Percentiles rank a stretch among this genome's conserved stretches.
Evolutionary conservation across 2,113 vertebrate species (phyloP).

Genomic region (Psittacula cyanocephala): DNA sequence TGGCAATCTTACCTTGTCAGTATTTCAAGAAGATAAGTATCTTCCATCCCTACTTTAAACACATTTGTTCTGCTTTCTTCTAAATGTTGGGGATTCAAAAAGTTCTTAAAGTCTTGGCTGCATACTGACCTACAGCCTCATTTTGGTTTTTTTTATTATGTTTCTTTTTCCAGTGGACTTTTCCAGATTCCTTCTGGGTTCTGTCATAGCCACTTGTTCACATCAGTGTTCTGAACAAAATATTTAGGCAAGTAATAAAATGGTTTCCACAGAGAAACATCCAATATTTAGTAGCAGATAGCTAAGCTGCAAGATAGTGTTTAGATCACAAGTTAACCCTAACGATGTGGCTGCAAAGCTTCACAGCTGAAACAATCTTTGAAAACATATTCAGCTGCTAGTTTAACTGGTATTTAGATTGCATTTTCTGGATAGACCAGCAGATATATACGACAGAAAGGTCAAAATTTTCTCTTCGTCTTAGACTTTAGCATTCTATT

Average conservation of each 20-base stretch:
- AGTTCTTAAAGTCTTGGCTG: not conserved
- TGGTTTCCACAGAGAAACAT: not conserved
- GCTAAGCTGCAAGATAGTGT: not conserved
- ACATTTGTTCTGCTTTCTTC: not conserved
- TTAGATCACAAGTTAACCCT: conserved; percentile 49
- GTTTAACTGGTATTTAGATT: not conserved
- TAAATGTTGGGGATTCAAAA: not conserved
- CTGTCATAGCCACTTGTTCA: not conserved
- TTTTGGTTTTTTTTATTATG: not conserved
- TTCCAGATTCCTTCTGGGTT: not conserved
- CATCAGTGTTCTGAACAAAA: not conserved
- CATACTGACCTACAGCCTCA: not conserved
- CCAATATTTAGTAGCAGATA: conserved; percentile 35
- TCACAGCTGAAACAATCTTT: not conserved
- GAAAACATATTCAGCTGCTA: not conserved
- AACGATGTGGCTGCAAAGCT: not conserved
- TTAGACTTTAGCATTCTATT: not conserved
- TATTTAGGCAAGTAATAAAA: conserved; percentile 28
- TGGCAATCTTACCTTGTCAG: too few species aligned
- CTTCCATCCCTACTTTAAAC: not conserved
- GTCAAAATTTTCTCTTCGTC: not conserved
- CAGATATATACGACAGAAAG: not conserved
- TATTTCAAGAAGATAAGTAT: not conserved
- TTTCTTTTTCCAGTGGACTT: not conserved
- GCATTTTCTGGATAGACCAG: not conserved